These are phyloP conservation scores for Drosophila nannoptera DNA, from an alignment of 1,140 invertebrate species.

Conservation along the genomic window DNA sequence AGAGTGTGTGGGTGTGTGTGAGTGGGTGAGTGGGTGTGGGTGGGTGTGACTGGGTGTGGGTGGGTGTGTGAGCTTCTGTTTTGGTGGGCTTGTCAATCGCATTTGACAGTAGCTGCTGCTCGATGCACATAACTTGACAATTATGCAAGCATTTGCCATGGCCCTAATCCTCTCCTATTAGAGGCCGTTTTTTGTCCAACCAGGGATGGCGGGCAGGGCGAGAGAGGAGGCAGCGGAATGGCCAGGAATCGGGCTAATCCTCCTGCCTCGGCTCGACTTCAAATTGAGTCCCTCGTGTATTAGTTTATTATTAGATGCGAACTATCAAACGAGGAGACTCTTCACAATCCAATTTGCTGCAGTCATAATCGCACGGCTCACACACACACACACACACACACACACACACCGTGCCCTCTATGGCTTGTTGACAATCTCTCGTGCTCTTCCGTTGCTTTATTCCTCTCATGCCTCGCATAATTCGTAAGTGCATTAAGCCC, in stretches of 20 bases:
- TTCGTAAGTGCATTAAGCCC: slow-evolving; percentile 59
- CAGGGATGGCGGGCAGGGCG: background rate
- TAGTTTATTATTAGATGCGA: background rate
- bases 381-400: background rate
- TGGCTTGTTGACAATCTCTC: slow-evolving; percentile 23
- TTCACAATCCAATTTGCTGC: slow-evolving; percentile 15
- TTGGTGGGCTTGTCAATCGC: slow-evolving; percentile 47
- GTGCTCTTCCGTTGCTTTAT: slow-evolving; percentile 13
- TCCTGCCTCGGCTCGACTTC: background rate
- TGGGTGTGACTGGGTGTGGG: slow-evolving; percentile 6
- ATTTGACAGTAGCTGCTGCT: slow-evolving; percentile 43
- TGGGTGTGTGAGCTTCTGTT: slow-evolving; percentile 2
- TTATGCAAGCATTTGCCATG: slow-evolving; percentile 54
- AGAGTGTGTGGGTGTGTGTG: background rate
- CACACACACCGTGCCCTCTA: background rate
- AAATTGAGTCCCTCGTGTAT: background rate
- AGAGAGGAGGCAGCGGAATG: background rate
- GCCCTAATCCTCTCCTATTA: slow-evolving; percentile 56
- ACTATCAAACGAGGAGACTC: background rate
- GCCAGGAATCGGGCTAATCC: background rate
- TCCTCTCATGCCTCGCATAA: slow-evolving; percentile 51
- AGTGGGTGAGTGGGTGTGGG: slow-evolving; percentile 9
- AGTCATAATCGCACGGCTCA: slow-evolving; percentile 5
- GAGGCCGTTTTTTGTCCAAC: slow-evolving; percentile 12
- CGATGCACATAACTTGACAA: slow-evolving; percentile 53